A percentile compares a stretch with the other conserved stretches of the same genome.
Evolutionary conservation across 1,140 invertebrate genomes (phyloP).

Genomic region (Venturia canescens): DNA sequence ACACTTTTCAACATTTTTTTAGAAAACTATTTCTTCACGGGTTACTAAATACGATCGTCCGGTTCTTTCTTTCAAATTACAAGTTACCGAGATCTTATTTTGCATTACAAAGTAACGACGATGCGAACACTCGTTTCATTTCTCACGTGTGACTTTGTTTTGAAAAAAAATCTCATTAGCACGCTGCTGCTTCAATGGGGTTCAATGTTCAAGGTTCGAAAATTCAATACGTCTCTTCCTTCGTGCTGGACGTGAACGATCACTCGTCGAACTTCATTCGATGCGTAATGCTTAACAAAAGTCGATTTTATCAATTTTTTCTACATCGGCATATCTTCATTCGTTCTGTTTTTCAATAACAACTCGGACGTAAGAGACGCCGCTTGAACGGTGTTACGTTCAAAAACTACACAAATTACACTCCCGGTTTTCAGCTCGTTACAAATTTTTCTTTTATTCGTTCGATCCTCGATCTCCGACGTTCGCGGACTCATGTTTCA

Average conservation of each 20-base stretch:
- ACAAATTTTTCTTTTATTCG: too few species aligned
- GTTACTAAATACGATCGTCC: too few species aligned
- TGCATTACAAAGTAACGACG: not conserved
- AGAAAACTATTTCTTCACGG: too few species aligned
- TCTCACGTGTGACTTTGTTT: not conserved
- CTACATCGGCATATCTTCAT: not conserved
- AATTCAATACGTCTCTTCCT: conserved; percentile 11
- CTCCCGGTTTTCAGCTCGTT: too few species aligned
- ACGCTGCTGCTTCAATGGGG: not conserved
- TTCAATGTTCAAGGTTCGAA: conserved; percentile 59
- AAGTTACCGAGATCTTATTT: not conserved
- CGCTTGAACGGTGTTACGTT: not conserved
- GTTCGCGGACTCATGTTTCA: too few species aligned
- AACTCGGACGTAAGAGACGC: too few species aligned
- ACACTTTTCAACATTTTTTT: too few species aligned
- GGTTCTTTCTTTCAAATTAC: too few species aligned
- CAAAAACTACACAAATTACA: too few species aligned
- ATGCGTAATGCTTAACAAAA: not conserved
- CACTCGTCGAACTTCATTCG: not conserved
- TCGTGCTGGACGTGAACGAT: not conserved
- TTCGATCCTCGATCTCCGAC: too few species aligned
- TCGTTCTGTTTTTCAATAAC: not conserved
- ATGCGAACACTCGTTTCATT: not conserved
- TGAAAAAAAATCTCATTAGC: conserved; percentile 22
- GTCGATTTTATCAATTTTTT: not conserved